These are phyloP conservation scores for Gallinago paraguaiae DNA, from an alignment of 2,113 vertebrate species.

Conservation along the genomic window DNA sequence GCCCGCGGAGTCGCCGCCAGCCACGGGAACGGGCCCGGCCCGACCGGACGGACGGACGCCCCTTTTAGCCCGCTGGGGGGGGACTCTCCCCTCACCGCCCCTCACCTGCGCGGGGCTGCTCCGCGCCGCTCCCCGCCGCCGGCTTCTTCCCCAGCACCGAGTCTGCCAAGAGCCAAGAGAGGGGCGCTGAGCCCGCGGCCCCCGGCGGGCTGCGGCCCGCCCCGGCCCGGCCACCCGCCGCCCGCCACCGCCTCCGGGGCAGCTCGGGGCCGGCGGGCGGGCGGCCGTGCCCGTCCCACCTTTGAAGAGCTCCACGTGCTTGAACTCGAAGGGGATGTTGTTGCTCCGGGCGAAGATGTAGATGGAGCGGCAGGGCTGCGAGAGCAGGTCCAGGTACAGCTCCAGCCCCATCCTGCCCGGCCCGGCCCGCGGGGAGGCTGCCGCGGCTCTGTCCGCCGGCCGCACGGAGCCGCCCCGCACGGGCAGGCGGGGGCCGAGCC, in stretches of 20 bases:
- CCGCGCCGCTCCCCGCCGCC: slow-evolving; percentile 13
- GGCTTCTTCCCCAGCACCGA: slow-evolving; percentile 41
- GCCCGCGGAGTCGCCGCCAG: not conserved
- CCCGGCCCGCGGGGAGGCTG: not conserved
- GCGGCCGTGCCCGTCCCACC: slow-evolving; percentile 66
- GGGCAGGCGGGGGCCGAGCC: slow-evolving; percentile 3
- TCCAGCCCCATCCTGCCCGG: slow-evolving; percentile 67
- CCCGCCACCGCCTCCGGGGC: not conserved
- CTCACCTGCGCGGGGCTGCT: slow-evolving; percentile 32
- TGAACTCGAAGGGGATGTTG: slow-evolving; percentile 79
- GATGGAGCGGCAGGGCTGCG: slow-evolving; percentile 81
- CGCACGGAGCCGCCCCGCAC: not conserved
- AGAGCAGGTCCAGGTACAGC: slow-evolving; percentile 83
- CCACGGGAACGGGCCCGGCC: not conserved
- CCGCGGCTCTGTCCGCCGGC: not conserved
- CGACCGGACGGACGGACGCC: not conserved
- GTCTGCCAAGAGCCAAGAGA: slow-evolving; percentile 37
- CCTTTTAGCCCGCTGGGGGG: not conserved
- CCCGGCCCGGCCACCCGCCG: not conserved
- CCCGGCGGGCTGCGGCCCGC: not conserved
- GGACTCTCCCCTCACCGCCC: not conserved
- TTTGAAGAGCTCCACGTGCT: slow-evolving; percentile 70
- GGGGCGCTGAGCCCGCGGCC: not conserved
- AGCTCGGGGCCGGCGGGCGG: not conserved
- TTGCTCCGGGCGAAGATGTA: slow-evolving; percentile 81